These are phyloP conservation scores for Sinohyriopsis cumingii DNA, from an alignment of 2,888 invertebrate genomes.

Conservation along the genomic window DNA sequence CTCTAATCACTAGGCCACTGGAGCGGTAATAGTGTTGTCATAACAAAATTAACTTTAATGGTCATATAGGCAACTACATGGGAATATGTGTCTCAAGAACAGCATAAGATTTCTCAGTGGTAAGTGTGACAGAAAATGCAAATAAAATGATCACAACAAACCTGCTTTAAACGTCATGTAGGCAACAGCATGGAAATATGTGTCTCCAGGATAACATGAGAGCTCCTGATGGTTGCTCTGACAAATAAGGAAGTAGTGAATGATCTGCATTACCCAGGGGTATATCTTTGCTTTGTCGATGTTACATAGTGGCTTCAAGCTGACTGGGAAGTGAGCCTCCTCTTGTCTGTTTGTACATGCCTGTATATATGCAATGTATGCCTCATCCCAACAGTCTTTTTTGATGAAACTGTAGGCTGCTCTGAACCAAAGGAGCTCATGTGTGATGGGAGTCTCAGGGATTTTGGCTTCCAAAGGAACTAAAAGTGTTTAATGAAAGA, in stretches of 20 bases:
- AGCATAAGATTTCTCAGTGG: no score
- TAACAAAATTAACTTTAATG: no score
- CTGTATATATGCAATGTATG: slow-evolving; percentile 32
- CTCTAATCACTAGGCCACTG: no score
- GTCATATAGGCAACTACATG: slow-evolving; percentile 16
- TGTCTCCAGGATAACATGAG: slow-evolving; percentile 18
- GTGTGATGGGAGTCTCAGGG: slow-evolving; percentile 19
- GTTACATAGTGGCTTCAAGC: slow-evolving; percentile 42
- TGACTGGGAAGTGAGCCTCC: slow-evolving; percentile 9
- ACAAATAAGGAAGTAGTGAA: slow-evolving; percentile 36
- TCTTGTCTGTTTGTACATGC: slow-evolving; percentile 7
- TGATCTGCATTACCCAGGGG: slow-evolving; percentile 28
- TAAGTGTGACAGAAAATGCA: no score
- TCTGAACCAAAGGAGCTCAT: slow-evolving; percentile 43
- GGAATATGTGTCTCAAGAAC: slow-evolving; percentile 44
- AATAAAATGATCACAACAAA: no score
- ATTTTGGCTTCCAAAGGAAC: neutral
- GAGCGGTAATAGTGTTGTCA: no score
- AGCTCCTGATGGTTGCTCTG: slow-evolving; percentile 42
- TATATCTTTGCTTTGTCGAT: slow-evolving; percentile 18
- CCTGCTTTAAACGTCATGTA: no score
- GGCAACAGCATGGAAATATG: no score
- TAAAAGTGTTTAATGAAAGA: no score
- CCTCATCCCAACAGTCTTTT: slow-evolving; percentile 30
- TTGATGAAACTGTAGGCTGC: slow-evolving; percentile 37